Conservation (phyloP, 2,113 vertebrate genomes). For the Cricetomys ansorgei region DNA sequence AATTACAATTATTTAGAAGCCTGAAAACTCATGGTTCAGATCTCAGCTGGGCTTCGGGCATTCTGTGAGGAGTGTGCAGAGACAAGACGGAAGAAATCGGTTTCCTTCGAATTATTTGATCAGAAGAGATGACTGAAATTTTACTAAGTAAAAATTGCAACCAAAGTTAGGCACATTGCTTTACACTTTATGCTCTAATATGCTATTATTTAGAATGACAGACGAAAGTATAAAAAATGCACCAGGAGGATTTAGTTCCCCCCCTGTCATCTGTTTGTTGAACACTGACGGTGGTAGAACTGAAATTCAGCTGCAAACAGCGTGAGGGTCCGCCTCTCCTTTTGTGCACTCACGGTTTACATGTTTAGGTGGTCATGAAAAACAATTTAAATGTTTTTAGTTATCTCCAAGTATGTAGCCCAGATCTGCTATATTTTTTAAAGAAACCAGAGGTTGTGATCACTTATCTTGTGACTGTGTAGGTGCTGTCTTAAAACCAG, state of each 20-base stretch:
- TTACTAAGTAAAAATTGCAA: neutral
- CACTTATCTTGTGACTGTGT: neutral
- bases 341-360: neutral
- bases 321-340: neutral
- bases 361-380: neutral
- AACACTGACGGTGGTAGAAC: neutral
- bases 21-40: neutral
- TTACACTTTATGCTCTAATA: conserved; percentile 4
- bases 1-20: neutral
- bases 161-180: neutral
- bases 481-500: neutral
- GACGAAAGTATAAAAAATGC: neutral
- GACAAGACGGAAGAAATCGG: neutral
- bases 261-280: neutral
- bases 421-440: neutral
- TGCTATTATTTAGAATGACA: neutral
- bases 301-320: neutral
- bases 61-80: neutral
- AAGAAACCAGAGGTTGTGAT: neutral
- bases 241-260: neutral
- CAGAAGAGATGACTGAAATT: conserved; percentile 3
- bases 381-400: neutral
- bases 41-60: neutral
- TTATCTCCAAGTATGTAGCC: neutral
- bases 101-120: neutral